Percentiles rank a stretch among this genome's conserved stretches.
These are phyloP conservation scores for Myotis brandtii DNA, from an alignment of 2,113 vertebrate species.

Conservation along the genomic window DNA sequence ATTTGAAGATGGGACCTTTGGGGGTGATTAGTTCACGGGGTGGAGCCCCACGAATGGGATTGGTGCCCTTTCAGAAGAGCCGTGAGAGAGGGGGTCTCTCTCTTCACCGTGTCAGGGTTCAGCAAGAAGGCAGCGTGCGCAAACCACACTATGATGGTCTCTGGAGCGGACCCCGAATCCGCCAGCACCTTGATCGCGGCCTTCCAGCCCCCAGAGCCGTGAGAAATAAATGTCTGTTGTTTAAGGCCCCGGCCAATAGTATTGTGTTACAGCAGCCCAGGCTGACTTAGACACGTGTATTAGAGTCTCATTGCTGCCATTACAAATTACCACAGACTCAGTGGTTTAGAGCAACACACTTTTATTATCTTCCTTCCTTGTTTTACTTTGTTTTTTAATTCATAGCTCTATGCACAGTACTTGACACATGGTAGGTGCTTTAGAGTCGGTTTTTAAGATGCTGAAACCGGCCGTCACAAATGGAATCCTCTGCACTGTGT, in stretches of 20 bases:
- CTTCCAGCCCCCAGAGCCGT: not conserved
- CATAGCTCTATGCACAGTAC: not conserved
- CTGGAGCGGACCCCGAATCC: too few relatives aligned
- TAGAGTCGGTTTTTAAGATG: not conserved
- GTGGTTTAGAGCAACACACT: not conserved
- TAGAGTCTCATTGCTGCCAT: not conserved
- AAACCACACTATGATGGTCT: too few relatives aligned
- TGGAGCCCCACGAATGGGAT: too few relatives aligned
- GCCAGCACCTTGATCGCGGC: not conserved
- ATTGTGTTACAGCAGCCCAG: not conserved
- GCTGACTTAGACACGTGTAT: not conserved
- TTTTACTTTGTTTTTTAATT: not conserved
- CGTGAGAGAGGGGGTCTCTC: not conserved
- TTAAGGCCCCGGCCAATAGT: not conserved
- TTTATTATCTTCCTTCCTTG: not conserved
- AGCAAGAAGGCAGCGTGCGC: not conserved
- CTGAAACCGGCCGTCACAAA: not conserved
- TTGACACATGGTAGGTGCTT: not conserved
- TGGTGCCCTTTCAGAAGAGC: not conserved
- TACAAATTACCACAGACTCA: not conserved
- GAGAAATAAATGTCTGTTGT: rapidly evolving
- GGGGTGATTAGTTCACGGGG: too few relatives aligned
- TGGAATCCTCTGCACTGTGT: not conserved
- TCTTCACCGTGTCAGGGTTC: too few relatives aligned
- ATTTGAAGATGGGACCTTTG: not conserved